These are phyloP conservation scores for Leptarthrus brevirostris DNA, from an alignment of 2,888 invertebrate species.

Conservation along the genomic window DNA sequence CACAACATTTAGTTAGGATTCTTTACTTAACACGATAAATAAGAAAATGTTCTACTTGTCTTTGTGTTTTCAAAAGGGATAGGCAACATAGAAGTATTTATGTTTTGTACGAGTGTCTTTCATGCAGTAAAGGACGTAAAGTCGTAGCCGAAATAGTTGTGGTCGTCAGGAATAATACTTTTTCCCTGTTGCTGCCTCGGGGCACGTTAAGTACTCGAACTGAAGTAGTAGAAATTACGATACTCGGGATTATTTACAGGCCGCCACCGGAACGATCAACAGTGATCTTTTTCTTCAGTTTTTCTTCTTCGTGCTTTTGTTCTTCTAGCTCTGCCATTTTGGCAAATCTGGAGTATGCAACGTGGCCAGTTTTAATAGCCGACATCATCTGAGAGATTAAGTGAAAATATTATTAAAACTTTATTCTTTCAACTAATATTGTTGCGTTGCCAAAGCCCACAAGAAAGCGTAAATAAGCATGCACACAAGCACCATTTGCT, in stretches of 20 bases:
- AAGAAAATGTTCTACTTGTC: too few species aligned
- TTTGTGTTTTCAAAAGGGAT: neutral
- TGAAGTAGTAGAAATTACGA: neutral
- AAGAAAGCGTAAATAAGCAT: too few species aligned
- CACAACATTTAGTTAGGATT: too few species aligned
- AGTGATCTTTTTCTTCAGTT: conserved; percentile 81
- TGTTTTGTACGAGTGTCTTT: neutral
- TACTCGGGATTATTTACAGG: conserved; percentile 73
- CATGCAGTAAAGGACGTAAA: neutral
- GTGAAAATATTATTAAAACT: too few species aligned
- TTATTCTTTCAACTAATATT: too few species aligned
- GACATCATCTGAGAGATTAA: conserved; percentile 99
- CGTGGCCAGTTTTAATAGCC: conserved; percentile 95
- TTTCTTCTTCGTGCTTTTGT: conserved; percentile 81
- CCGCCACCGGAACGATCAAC: conserved; percentile 97
- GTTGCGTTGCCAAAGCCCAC: too few species aligned
- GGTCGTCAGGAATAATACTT: neutral
- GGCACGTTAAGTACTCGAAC: neutral
- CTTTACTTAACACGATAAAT: too few species aligned
- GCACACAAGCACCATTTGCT: too few species aligned
- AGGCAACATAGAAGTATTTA: neutral
- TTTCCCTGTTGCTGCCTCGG: neutral
- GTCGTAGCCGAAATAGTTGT: neutral
- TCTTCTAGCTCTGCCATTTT: conserved; percentile 93
- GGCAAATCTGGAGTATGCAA: conserved; percentile 95